Evolutionary conservation across 2,888 invertebrate genomes (phyloP).

Genomic region (Koerneria pararmatus): DNA sequence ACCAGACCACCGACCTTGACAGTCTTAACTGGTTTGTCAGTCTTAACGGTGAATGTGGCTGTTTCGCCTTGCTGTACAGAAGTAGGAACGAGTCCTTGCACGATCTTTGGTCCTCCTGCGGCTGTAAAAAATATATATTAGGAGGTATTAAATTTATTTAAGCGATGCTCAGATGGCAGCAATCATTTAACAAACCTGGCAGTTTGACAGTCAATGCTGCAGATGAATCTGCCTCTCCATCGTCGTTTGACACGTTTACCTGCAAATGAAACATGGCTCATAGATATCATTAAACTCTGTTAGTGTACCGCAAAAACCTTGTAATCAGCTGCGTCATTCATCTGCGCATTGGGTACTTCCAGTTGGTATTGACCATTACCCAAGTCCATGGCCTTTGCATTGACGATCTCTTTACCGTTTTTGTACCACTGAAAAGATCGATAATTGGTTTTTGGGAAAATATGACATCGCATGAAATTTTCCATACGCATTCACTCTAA

Average conservation of each 20-base stretch:
- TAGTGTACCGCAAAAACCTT: slow-evolving; percentile 51
- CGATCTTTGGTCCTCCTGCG: slow-evolving; percentile 61
- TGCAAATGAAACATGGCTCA: too few species aligned
- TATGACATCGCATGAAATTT: too few species aligned
- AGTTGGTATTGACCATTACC: slow-evolving; percentile 45
- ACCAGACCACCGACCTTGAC: slow-evolving; percentile 18
- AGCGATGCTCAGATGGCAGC: too few species aligned
- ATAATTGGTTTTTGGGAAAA: too few species aligned
- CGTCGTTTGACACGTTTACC: slow-evolving; percentile 44
- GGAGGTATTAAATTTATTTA: too few species aligned
- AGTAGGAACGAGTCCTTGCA: slow-evolving; percentile 70
- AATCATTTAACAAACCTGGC: slow-evolving; percentile 20
- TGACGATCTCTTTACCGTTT: slow-evolving; percentile 49
- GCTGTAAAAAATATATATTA: too few species aligned
- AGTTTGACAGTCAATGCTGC: slow-evolving; percentile 49
- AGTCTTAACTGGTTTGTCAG: slow-evolving; percentile 19
- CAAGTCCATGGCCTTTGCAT: slow-evolving; percentile 45
- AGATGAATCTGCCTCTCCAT: slow-evolving; percentile 55
- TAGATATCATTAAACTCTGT: slow-evolving; percentile 66
- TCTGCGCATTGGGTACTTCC: slow-evolving; percentile 44
- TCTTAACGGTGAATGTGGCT: slow-evolving; percentile 67
- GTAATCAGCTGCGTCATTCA: slow-evolving; percentile 51
- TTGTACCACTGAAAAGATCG: slow-evolving; percentile 69
- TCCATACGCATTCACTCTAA: slow-evolving; percentile 62
- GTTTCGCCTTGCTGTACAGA: slow-evolving; percentile 78